These are phyloP conservation scores for Eulemur rufifrons DNA, from an alignment of 2,113 vertebrate species.

Conservation along the genomic window DNA sequence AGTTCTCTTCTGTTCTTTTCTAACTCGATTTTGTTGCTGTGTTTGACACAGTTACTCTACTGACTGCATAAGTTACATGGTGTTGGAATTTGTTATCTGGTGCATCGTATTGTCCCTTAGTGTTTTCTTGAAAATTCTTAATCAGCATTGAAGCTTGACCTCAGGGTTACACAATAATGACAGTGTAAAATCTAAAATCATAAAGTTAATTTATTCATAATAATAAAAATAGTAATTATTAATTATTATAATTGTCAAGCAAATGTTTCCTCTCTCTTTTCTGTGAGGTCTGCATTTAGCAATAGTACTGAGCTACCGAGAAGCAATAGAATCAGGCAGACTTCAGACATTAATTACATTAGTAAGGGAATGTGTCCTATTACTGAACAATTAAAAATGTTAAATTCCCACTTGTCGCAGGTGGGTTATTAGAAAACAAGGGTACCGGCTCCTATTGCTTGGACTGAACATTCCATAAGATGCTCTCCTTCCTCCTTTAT, in stretches of 20 bases:
- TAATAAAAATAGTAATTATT: neutral
- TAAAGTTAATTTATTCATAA: constrained; percentile 2
- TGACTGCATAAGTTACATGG: neutral
- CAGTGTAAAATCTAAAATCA: constrained; percentile 12
- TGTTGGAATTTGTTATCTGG: constrained; percentile 22
- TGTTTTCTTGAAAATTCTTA: constrained; percentile 52
- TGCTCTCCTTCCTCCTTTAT: neutral
- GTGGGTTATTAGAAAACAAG: neutral
- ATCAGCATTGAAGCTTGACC: neutral
- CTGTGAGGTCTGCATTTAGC: neutral
- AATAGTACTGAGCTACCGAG: neutral
- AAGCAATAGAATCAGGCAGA: neutral
- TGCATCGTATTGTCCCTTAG: constrained; percentile 26
- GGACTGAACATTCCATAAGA: neutral
- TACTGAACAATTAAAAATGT: constrained; percentile 20
- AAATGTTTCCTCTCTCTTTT: neutral
- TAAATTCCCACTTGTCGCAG: neutral
- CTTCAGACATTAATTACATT: neutral
- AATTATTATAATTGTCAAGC: neutral
- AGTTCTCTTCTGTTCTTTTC: neutral
- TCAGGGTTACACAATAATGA: constrained; percentile 14
- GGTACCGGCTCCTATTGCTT: neutral
- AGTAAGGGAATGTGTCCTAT: neutral
- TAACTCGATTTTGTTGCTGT: neutral
- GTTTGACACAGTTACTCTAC: neutral